Conservation (phyloP, 2,113 vertebrate genomes). For the Eublepharis macularius region DNA sequence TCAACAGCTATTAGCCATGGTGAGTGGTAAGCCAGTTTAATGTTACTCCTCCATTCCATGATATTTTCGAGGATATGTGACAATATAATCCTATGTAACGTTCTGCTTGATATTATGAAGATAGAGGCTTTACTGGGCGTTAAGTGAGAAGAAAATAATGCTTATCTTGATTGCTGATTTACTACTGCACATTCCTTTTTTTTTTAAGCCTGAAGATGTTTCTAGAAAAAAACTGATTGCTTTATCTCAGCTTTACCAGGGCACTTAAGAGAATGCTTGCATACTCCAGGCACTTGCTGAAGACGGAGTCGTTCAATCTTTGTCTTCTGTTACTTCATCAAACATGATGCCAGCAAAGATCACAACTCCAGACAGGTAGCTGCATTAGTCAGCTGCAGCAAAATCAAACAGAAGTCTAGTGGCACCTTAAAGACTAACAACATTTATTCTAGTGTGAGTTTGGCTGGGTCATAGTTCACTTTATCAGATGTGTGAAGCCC, state of each 20-base stretch:
- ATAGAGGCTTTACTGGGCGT: not conserved
- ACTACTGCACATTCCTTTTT: too few relatives aligned
- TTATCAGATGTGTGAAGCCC: too few relatives aligned
- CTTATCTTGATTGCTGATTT: not conserved
- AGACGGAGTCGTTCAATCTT: not conserved
- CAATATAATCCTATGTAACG: not conserved
- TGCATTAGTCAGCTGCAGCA: too few relatives aligned
- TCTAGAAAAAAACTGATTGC: not conserved
- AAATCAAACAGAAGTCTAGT: too few relatives aligned
- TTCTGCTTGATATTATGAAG: not conserved
- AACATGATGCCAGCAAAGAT: not conserved
- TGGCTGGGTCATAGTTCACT: too few relatives aligned
- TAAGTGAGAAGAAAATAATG: not conserved
- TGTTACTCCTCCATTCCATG: not conserved
- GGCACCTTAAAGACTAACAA: too few relatives aligned
- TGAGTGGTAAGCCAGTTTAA: not conserved
- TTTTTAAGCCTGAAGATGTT: not conserved
- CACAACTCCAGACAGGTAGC: too few relatives aligned
- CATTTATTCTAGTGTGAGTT: too few relatives aligned
- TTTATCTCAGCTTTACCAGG: not conserved
- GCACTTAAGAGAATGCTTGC: not conserved
- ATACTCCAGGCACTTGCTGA: not conserved
- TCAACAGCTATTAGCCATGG: too few relatives aligned
- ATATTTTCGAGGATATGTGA: not conserved
- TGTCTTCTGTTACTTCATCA: not conserved